phyloP scores from a whole-genome alignment of 64 coral and sea anemone genomes.

The Orbicella faveolata region DNA sequence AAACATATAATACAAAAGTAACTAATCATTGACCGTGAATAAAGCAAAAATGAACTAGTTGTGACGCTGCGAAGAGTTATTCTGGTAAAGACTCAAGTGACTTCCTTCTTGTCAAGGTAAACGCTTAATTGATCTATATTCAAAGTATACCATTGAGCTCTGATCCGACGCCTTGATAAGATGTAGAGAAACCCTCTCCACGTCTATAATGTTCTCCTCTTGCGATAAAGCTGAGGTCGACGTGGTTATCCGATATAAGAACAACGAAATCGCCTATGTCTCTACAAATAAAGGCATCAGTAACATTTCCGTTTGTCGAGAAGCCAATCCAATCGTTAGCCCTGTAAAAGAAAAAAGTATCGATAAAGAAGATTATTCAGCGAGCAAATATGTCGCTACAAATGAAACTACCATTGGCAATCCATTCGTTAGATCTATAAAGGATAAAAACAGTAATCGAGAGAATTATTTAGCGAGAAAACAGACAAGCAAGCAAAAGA shows the following conservation, averaged over 20 bases:
- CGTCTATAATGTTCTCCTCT: neutral
- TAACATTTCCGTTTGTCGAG: neutral
- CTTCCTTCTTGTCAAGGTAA: no score
- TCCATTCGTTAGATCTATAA: neutral
- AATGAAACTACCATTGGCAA: no score
- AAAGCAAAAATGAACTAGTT: no score
- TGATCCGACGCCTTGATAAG: neutral
- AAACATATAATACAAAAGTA: no score
- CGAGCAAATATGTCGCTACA: no score
- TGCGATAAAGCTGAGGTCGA: neutral
- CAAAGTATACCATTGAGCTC: neutral
- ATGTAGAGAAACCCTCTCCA: neutral
- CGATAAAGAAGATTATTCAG: no score
- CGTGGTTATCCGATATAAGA: neutral
- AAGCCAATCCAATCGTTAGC: neutral
- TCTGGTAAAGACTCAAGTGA: no score
- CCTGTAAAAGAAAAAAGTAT: neutral
- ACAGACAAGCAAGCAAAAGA: neutral
- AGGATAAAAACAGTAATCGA: neutral
- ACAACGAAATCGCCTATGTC: neutral
- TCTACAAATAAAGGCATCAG: neutral
- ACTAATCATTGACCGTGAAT: no score
- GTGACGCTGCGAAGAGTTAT: no score
- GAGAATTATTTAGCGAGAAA: neutral
- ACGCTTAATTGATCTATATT: no score